Percentiles rank a stretch among this genome's conserved stretches.
Evolutionary conservation across 2,113 vertebrate genomes (phyloP).

Genomic region (Chaetorhynchus papuensis): DNA sequence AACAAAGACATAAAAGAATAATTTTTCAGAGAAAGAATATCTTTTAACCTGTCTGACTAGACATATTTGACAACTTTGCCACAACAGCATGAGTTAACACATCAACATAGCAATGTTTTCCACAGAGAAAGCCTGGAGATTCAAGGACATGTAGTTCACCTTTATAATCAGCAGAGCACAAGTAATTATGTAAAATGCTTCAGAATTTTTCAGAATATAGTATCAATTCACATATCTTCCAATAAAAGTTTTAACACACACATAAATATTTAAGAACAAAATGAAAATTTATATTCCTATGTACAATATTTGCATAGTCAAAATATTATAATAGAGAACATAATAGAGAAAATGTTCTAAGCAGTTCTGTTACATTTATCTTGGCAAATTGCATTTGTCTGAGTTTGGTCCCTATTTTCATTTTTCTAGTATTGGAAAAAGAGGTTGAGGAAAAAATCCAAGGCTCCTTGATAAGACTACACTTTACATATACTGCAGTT

Average conservation of each 20-base stretch:
- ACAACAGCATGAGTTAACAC: background rate
- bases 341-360: background rate
- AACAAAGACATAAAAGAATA: background rate
- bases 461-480: background rate
- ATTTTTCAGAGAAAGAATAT: background rate
- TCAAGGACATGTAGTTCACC: background rate
- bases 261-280: background rate
- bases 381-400: background rate
- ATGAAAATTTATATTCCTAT: background rate
- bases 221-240: background rate
- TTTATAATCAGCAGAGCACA: background rate
- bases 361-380: background rate
- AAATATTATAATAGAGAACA: background rate
- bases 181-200: background rate
- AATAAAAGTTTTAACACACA: background rate
- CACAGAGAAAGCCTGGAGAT: background rate
- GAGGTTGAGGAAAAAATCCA: background rate
- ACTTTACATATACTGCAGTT: background rate
- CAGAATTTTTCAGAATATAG: background rate
- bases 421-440: background rate
- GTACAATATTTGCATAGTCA: accelerated
- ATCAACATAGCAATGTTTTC: background rate
- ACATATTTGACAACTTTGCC: background rate
- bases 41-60: background rate
- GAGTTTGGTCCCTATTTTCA: background rate